Evolutionary conservation across 2,113 vertebrate species (phyloP), one percentile per base, ranked within the genome.

Genomic region (Herpailurus yagouaroundi): DNA sequence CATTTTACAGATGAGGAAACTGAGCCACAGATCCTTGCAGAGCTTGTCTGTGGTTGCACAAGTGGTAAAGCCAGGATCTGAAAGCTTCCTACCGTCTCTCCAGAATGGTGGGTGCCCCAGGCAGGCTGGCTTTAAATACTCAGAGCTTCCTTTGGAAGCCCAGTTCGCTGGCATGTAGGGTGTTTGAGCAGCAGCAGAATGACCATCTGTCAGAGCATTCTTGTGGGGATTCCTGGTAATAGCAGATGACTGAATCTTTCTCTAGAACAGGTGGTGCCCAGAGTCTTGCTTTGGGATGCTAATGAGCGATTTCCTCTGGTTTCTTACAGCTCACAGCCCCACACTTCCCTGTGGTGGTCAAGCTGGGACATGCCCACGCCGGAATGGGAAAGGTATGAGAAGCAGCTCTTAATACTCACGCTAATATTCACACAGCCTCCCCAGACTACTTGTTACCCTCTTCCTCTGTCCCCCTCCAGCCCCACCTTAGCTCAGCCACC

Each of bases 311-410:
- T 95, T 68, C 12, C 97, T 97, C 79, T 98, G 97, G 95, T 98
- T 76, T 98, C 97, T 98, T 99, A 94, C 99, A 99, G 99, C 95
- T 99, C 60, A 98, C 99, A 84, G 98, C 98, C 60, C 99, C 99
- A 0, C 98, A 98, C 79, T 99, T 99, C 93, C 99, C 99, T 0
- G 99, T 99, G 97, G 99, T 99, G 93, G 99, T 99, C 97, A 99
- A 99, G 98, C 99, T 99, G 98, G 99, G 99, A 71, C 99, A 99
- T 45, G 99, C 99, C 92, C 98, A 99, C 60, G 99, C 99, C 2
- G 99, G 99, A 97, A 99, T 99, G 99, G 99, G 99, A 86, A 99
- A 99, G 99, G 99, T 99, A 98, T 97, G 99, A 87, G 86, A 95
- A 94, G 79, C 7, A 4, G 23, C 21, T 16, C 69, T 23, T 4